Base-by-base conservation (phyloP, 2,797 vertebrate genomes). In the Macrochelys suwanniensis region DNA sequence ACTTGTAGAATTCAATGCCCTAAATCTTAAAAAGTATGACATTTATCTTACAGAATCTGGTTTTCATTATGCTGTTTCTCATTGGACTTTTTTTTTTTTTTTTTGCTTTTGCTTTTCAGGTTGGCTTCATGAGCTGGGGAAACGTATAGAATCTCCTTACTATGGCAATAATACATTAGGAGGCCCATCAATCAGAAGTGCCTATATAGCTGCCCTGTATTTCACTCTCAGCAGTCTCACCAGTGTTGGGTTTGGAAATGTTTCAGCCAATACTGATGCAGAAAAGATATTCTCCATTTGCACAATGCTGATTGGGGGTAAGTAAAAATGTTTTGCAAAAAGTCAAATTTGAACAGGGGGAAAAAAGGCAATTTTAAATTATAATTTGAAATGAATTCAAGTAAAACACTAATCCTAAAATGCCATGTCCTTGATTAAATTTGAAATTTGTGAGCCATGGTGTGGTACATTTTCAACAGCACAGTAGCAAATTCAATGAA, bases 201-300 rank as follows among this genome's bases (percentile, higher is more conserved):
- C 99, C 98, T 99, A 99, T 95, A 99, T 99, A 37, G 99, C 99
- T 33, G 99, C 99, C 1, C 98, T 99, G 1, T 99, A 99, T 97
- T 99, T 99, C 98, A 99, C 99, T 28, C 99, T 99, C 89, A 99
- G 99, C 98, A 99, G 99, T 94, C 98, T 99, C 94, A 99, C 99
- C 97, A 99, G 99, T n/a, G 99, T 99, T 93, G 99, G 99, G 17
- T 99, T 99, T 59, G 99, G 99, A 93, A 99, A 99, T 5, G 99
- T 99, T 93, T 99, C 99, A 1, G 99, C 99, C 94, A 99, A 99
- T 93, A 99, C 99, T 0, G 99, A 99, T 56, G 98, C 99, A 2
- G 99, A 99, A 96, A 99, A 99, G 98, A 99, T 99, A 94, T 99
- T 99, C 97, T 99, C 99, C 82, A 99, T 99, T 97, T 99, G 99